Conservation (phyloP, 2,888 invertebrate genomes). For the Euzetes globulus region DNA sequence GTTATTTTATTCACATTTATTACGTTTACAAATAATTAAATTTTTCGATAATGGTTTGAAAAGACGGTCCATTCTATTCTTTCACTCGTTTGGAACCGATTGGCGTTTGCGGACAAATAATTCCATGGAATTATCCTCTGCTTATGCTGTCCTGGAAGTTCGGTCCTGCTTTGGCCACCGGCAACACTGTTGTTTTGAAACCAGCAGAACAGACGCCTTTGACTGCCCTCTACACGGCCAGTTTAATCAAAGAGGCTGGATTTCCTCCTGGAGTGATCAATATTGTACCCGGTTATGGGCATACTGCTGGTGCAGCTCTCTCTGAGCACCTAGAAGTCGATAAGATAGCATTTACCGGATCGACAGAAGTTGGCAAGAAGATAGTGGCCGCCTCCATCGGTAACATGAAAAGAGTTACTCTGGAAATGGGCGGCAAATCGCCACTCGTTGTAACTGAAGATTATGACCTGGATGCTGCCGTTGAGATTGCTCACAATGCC, state of each 20-base stretch:
- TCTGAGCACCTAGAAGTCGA: conserved; percentile 60
- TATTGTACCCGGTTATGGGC: conserved; percentile 66
- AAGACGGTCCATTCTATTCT: too few relatives aligned
- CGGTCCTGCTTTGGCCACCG: conserved; percentile 55
- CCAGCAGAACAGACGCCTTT: conserved; percentile 69
- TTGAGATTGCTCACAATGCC: conserved; percentile 47
- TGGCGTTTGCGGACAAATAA: conserved; percentile 58
- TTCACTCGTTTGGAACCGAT: conserved; percentile 51
- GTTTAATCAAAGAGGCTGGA: conserved; percentile 61
- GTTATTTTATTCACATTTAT: too few relatives aligned
- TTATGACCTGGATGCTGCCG: conserved; percentile 51
- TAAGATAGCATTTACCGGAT: conserved; percentile 73
- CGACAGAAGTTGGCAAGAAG: conserved; percentile 56
- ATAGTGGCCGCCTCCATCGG: conserved; percentile 61
- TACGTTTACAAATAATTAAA: too few relatives aligned
- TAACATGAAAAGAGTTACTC: conserved; percentile 70
- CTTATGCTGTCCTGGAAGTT: conserved; percentile 49
- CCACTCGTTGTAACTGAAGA: conserved; percentile 73
- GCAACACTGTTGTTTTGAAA: conserved; percentile 74
- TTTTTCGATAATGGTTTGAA: too few relatives aligned
- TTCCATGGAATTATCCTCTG: conserved; percentile 46
- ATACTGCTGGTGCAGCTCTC: conserved; percentile 63
- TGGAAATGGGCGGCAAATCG: conserved; percentile 84
- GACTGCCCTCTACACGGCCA: conserved; percentile 64
- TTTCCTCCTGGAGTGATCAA: conserved; percentile 73